Conservation (phyloP, 2,797 vertebrate genomes). For the Myiotriccus ornatus region DNA sequence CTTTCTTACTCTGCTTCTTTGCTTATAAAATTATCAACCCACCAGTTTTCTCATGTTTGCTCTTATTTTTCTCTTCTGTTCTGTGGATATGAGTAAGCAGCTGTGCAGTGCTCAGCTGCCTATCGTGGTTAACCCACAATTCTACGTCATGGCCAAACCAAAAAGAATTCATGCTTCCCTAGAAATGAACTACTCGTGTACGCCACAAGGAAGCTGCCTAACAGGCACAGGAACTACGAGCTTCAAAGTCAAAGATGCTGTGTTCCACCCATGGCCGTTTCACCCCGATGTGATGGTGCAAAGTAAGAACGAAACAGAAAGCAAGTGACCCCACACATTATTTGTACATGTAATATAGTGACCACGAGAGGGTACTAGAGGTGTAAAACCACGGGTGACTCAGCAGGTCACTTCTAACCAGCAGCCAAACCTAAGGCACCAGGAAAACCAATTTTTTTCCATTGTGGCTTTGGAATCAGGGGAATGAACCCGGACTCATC, state of each 20-base stretch:
- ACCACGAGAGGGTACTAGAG: not conserved
- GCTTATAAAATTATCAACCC: not conserved
- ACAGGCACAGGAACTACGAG: not conserved
- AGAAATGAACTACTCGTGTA: not conserved
- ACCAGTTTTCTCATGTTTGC: not conserved
- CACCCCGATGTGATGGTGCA: not conserved
- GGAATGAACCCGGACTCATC: not conserved
- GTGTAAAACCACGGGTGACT: not conserved
- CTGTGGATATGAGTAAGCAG: not conserved
- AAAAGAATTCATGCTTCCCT: not conserved
- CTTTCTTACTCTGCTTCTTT: not conserved
- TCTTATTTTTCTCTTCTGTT: not conserved
- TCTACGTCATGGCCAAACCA: not conserved
- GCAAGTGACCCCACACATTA: not conserved
- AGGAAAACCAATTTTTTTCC: not conserved
- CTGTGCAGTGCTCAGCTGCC: not conserved
- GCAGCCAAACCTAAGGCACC: not conserved
- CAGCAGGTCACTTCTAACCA: not conserved
- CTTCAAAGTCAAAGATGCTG: not conserved
- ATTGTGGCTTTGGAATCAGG: not conserved
- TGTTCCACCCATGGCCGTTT: not conserved
- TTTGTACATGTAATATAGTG: not conserved
- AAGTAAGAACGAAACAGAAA: not conserved
- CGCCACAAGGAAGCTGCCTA: not conserved
- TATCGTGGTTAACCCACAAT: fast-evolving